Base-by-base conservation (phyloP, 2,888 invertebrate species). In the Nomada ruficornis region DNA sequence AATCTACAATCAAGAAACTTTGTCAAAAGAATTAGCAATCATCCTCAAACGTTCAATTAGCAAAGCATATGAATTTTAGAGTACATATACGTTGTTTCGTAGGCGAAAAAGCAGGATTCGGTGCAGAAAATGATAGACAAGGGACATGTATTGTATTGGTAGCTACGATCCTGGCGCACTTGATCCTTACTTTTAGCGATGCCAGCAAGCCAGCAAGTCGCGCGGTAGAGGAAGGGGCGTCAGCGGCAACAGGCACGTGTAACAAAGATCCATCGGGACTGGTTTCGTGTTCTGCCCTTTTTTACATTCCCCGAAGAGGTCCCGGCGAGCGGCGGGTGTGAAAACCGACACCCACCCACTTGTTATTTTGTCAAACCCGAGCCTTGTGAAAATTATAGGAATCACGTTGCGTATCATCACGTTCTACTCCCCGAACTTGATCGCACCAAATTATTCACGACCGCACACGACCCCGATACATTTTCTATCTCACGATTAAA, bases 331-430 rank as follows among this genome's bases (percentile, higher is more conserved):
- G 88, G 86, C 90, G 92, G 92, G 93, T 93, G 93, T 93, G 93
- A 93, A 93, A 93, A 93, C 93, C 91, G 91, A 93, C 93, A 93
- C 93, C 93, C 93, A 91, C 92, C 93, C 91, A 91, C 93, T 93
- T 93, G 93, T 93, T 93, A 93, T 92, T 93, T 93, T 92, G 93
- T 93, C 93, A 88, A 88, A 87, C 86, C 86, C 83, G 79, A 88
- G 83, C 80, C 82, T 36, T 60, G 83, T 89, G 85, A 86, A 91
- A 91, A 91, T 91, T 91, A 91, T 91, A 91, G 91, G 91, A 91
- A 91, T 91, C 91, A 91, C 85, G 85, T 84, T 65, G 79, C 76
- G 10, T 57, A 80, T 36, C 60, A 44, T 67, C 55, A 62, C 80
- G 71, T 55, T 42, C 29, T 42, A 2, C 23, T 26, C n/a, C 18